Evolutionary conservation across 1,140 invertebrate genomes (phyloP), one percentile per base, ranked within the genome.

Genomic region (Bombyx mandarina): DNA sequence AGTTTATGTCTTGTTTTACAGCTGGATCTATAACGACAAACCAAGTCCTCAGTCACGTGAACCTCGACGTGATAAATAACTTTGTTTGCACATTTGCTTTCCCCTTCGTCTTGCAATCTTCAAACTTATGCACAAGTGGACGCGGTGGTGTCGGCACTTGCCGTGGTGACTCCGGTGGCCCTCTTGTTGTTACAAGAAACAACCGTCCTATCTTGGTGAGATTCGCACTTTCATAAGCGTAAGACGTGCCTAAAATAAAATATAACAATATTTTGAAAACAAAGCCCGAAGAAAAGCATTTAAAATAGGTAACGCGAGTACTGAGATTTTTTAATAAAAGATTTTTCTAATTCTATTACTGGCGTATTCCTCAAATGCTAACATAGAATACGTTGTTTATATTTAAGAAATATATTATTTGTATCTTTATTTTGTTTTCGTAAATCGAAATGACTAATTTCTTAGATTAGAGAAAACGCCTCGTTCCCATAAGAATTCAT

Each of bases 161-260:
- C 56, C 43, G 58, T 0, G 75, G 77, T 9, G 77, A 77, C 65
- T 77, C 75, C 44, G 77, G 77, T 22, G 77, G 77, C 7, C 77
- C 74, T 52, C 67, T 79, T 3, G 63, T 62, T 18, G 51, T 68
- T 8, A 63, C 47, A 8, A 66, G 52, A 1, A 61, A 64, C 48
- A 54, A 60, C 58, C 58, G 59, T 45, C 58, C 44, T 7, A 46
- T 69, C 8, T 64, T 76, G 69, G 74, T 76, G 56, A 60, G 57
- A 42, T 48, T 52, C 8, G 7, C 3, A 49, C 7, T 46, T 46
- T 46, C 3, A 8, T 4, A 9, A 2, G 45, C 45, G 3, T 46
- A 12, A 46, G 26, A 46, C 1, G 45, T 46, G 6, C 45, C 45
- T 46, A 46, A 51, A 18, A 35, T 35, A 35, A 35, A 35, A 3